These are phyloP conservation scores for Megalopta genalis DNA, from an alignment of 1,140 invertebrate species.

Conservation along the genomic window DNA sequence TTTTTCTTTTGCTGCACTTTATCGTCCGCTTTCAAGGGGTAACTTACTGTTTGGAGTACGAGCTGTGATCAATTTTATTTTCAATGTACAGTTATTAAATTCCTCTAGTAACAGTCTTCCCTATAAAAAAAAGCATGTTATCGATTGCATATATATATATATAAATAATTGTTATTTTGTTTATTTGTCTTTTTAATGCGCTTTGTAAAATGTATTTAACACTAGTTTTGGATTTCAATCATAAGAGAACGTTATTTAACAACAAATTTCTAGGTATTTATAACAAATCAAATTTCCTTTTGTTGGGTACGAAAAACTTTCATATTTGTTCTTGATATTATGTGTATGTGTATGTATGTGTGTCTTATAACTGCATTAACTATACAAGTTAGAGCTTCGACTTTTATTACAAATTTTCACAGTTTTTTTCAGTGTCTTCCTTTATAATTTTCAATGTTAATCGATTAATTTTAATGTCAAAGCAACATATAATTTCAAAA, in stretches of 20 bases:
- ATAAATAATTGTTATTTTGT: constrained; percentile 3
- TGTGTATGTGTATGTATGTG: constrained; percentile 6
- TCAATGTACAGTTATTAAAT: neutral
- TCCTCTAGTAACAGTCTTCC: neutral
- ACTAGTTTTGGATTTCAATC: neutral
- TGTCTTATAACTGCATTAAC: constrained; percentile 13
- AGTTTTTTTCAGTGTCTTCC: neutral
- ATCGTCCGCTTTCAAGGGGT: constrained; percentile 34
- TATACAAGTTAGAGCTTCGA: neutral
- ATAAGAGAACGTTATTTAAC: neutral
- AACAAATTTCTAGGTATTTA: neutral
- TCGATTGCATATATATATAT: neutral
- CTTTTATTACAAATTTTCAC: too few relatives aligned
- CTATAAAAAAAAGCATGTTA: constrained; percentile 18
- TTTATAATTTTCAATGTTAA: too few relatives aligned
- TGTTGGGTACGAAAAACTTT: neutral
- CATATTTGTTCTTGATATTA: neutral
- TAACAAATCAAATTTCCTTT: neutral
- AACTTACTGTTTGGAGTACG: constrained; percentile 29
- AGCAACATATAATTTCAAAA: neutral
- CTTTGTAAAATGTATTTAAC: constrained; percentile 18
- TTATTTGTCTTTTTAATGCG: neutral
- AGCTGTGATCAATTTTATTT: constrained; percentile 1
- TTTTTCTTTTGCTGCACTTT: constrained; percentile 55
- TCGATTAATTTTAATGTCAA: constrained; percentile 1